phyloP scores from a whole-genome alignment of 2,113 vertebrate genomes.

The Numida meleagris region DNA sequence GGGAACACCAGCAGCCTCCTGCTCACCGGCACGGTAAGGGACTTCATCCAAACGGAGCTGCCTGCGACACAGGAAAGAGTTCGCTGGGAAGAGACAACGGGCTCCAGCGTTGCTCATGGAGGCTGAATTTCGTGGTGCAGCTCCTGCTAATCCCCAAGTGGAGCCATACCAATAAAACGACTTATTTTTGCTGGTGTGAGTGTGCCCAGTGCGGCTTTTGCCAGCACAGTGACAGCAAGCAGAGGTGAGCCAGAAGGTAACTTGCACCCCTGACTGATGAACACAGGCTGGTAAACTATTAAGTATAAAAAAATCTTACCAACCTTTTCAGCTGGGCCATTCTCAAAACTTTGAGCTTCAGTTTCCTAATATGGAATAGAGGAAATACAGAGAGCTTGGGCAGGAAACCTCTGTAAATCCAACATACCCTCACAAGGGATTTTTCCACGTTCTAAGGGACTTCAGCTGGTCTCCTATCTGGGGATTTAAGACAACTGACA shows the following conservation, averaged over 20 bases:
- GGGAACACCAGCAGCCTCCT: neutral
- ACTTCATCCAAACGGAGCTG: rapidly evolving
- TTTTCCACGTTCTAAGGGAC: neutral
- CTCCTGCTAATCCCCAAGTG: neutral
- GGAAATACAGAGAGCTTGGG: neutral
- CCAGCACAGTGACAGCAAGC: neutral
- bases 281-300: neutral
- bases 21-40: neutral
- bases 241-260: neutral
- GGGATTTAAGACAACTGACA: neutral
- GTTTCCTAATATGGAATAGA: neutral
- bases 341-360: neutral
- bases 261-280: neutral
- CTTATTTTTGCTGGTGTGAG: neutral
- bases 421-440: neutral
- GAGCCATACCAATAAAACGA: neutral
- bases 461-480: neutral
- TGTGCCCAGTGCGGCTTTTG: neutral
- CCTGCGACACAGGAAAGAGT: neutral
- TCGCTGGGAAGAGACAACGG: neutral
- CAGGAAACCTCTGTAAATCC: rapidly evolving
- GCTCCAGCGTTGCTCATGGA: neutral
- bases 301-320: neutral
- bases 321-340: neutral
- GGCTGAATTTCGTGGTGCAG: neutral